phyloP scores from a whole-genome alignment of 2,888 invertebrate species.

The Liopterus haemorrhoidalis region DNA sequence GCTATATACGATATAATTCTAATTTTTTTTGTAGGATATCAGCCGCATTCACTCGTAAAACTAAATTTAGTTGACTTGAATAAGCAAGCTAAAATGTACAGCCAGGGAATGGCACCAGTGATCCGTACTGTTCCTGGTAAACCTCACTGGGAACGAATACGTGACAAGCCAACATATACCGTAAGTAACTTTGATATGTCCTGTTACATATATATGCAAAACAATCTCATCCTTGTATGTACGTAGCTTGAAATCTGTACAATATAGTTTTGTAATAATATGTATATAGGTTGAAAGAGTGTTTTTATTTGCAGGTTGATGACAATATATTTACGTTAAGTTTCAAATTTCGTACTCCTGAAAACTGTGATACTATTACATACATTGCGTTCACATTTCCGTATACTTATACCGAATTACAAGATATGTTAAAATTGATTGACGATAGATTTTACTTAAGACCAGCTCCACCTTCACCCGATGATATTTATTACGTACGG shows the following conservation, averaged over 20 bases:
- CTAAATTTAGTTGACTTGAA: slow-evolving; percentile 83
- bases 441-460: slow-evolving; percentile 56
- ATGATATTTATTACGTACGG: slow-evolving; percentile 78
- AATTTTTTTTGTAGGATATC: slow-evolving; percentile 41
- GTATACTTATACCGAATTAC: slow-evolving; percentile 76
- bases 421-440: slow-evolving; percentile 63
- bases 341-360: slow-evolving; percentile 65
- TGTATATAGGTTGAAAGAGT: no score
- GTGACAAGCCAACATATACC: slow-evolving; percentile 69
- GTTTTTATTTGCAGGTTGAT: slow-evolving; percentile 54
- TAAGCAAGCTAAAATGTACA: slow-evolving; percentile 83
- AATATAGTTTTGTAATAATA: slow-evolving; percentile 1
- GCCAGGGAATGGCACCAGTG: slow-evolving; percentile 85
- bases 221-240: background rate
- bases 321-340: slow-evolving; percentile 69
- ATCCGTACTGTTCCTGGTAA: slow-evolving; percentile 68
- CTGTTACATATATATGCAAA: slow-evolving; percentile 9
- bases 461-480: slow-evolving; percentile 43
- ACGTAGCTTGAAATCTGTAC: background rate
- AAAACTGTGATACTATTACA: slow-evolving; percentile 63
- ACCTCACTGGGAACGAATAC: slow-evolving; percentile 77
- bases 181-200: slow-evolving; percentile 48
- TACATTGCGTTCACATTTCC: slow-evolving; percentile 92
- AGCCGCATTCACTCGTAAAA: slow-evolving; percentile 57
- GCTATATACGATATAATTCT: slow-evolving; percentile 1